A percentile compares a stretch with the other conserved stretches of the same genome.
Conservation (phyloP, 2,797 vertebrate genomes). For the Rhyacichthys aspro region DNA sequence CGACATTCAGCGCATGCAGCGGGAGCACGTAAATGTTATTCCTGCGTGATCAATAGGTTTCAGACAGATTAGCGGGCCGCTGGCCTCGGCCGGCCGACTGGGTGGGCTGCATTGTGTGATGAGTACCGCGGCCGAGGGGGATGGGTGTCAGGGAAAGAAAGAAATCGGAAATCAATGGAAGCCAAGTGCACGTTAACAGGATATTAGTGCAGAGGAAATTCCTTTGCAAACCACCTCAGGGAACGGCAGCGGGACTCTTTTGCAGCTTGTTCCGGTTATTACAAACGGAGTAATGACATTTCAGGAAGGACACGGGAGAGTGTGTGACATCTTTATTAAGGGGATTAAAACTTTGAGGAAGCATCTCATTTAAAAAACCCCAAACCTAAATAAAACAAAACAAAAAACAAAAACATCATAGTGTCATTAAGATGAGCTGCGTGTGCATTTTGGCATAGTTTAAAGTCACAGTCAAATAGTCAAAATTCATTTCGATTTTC, state of each 20-base stretch:
- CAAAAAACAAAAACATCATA: no score
- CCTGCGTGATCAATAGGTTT: slow-evolving; percentile 33
- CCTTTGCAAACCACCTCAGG: slow-evolving; percentile 23
- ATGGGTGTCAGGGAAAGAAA: slow-evolving; percentile 31
- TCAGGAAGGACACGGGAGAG: background rate
- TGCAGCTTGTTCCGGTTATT: slow-evolving; percentile 24
- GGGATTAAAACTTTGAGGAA: no score
- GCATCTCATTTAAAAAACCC: background rate
- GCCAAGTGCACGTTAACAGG: slow-evolving; percentile 61
- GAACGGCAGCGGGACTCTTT: slow-evolving; percentile 3
- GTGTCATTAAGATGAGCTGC: no score
- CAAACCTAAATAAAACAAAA: no score
- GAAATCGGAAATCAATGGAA: slow-evolving; percentile 64
- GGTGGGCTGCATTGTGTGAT: slow-evolving; percentile 41
- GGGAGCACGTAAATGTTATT: slow-evolving; percentile 10
- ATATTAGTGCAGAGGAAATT: slow-evolving; percentile 58
- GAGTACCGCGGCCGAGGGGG: slow-evolving; percentile 9
- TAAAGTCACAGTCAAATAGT: no score
- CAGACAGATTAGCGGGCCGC: slow-evolving; percentile 32
- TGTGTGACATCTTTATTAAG: background rate
- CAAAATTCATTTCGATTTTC: no score
- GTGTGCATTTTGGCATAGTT: no score
- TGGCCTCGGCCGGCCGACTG: slow-evolving; percentile 14
- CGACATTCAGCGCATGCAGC: background rate
- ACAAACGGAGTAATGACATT: slow-evolving; percentile 17